Evolutionary conservation across 2,888 invertebrate species (phyloP).

Genomic region (Himalopsyche japonica): DNA sequence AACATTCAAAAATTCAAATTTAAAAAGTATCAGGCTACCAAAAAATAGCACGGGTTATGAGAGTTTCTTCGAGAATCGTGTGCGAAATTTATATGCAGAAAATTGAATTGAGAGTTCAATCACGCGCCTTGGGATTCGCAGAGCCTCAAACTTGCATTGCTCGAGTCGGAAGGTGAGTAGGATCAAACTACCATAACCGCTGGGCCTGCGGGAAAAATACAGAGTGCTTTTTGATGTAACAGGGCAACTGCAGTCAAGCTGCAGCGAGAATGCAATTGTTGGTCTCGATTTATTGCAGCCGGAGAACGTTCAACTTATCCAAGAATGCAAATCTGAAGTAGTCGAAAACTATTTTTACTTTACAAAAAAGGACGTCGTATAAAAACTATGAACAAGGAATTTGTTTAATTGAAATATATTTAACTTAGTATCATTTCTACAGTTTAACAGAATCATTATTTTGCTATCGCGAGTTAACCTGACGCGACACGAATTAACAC

Average conservation of each 20-base stretch:
- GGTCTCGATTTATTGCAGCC: neutral
- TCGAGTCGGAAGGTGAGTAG: neutral
- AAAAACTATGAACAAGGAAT: no score
- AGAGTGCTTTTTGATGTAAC: neutral
- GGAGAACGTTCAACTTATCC: neutral
- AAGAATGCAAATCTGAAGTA: neutral
- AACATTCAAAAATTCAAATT: no score
- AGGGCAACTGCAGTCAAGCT: neutral
- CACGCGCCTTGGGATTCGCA: neutral
- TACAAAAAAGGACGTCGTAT: no score
- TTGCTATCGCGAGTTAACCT: no score
- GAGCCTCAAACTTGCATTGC: neutral
- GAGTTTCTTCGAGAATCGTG: neutral
- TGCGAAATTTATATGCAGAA: neutral
- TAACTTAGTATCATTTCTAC: no score
- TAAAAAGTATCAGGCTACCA: no score
- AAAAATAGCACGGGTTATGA: neutral
- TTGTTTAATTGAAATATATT: no score
- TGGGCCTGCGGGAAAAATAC: neutral
- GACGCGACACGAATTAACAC: no score
- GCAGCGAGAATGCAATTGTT: neutral
- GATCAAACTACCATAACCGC: neutral
- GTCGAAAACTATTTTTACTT: no score
- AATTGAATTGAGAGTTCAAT: neutral
- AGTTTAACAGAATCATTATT: no score